Conservation (phyloP, 2,797 vertebrate genomes). For the Manis pentadactyla region DNA sequence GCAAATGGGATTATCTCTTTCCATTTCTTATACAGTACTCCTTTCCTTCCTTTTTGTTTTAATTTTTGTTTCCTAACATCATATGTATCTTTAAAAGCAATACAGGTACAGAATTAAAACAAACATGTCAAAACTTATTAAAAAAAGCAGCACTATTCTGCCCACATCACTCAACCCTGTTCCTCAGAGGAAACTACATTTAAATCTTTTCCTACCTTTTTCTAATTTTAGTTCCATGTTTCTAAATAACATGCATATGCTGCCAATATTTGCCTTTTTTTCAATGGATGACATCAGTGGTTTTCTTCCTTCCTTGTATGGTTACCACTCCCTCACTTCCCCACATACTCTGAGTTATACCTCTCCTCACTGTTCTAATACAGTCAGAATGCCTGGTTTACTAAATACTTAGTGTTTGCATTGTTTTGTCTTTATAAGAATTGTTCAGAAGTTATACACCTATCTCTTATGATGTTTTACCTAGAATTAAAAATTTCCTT, state of each 20-base stretch:
- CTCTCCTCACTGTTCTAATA: background rate
- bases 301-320: background rate
- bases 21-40: background rate
- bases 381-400: background rate
- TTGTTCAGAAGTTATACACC: background rate
- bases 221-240: background rate
- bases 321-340: background rate
- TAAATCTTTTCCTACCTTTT: background rate
- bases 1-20: background rate
- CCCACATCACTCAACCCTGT: background rate
- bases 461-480: background rate
- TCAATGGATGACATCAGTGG: background rate
- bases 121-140: background rate
- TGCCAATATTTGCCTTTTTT: background rate
- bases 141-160: background rate
- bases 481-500: background rate
- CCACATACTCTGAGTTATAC: background rate
- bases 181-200: background rate
- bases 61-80: conserved; percentile 25
- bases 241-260: background rate
- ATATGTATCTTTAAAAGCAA: background rate
- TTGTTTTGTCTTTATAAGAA: background rate
- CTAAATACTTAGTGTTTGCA: background rate
- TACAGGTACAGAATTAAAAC: background rate
- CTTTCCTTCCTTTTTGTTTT: conserved; percentile 10